phyloP scores from a whole-genome alignment of 1,140 invertebrate species.

The Drosophila murphyi region DNA sequence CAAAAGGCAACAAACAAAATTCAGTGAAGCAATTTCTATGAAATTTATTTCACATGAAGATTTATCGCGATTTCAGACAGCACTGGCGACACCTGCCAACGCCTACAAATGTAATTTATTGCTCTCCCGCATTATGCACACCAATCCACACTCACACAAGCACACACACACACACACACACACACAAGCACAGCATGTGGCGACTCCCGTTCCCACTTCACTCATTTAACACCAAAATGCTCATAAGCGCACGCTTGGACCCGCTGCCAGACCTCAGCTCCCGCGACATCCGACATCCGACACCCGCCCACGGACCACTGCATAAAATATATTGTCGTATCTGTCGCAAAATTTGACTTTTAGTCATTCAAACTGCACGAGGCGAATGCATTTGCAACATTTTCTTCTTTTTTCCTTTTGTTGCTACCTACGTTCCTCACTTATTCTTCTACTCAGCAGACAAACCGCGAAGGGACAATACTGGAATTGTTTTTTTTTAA shows the following conservation, averaged over 20 bases:
- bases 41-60: slow-evolving; percentile 85
- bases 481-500: neutral
- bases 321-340: slow-evolving; percentile 64
- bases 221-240: slow-evolving; percentile 72
- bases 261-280: slow-evolving; percentile 4
- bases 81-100: slow-evolving; percentile 85
- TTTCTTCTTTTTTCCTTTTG: slow-evolving; percentile 1
- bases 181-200: slow-evolving; percentile 36
- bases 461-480: neutral
- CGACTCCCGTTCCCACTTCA: slow-evolving; percentile 19
- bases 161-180: slow-evolving; percentile 47
- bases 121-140: slow-evolving; percentile 82
- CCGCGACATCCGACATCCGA: slow-evolving; percentile 34
- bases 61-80: slow-evolving; percentile 85
- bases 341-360: slow-evolving; percentile 69
- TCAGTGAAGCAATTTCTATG: slow-evolving; percentile 85
- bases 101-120: slow-evolving; percentile 85
- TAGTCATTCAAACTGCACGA: slow-evolving; percentile 56
- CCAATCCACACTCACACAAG: slow-evolving; percentile 45
- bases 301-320: slow-evolving; percentile 53
- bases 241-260: slow-evolving; percentile 62
- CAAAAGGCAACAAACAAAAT: slow-evolving; percentile 80
- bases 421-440: neutral
- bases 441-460: slow-evolving; percentile 5
- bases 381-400: slow-evolving; percentile 26